Base-by-base conservation (phyloP, 2,113 vertebrate genomes). In the Apistogramma diplotaenia region DNA sequence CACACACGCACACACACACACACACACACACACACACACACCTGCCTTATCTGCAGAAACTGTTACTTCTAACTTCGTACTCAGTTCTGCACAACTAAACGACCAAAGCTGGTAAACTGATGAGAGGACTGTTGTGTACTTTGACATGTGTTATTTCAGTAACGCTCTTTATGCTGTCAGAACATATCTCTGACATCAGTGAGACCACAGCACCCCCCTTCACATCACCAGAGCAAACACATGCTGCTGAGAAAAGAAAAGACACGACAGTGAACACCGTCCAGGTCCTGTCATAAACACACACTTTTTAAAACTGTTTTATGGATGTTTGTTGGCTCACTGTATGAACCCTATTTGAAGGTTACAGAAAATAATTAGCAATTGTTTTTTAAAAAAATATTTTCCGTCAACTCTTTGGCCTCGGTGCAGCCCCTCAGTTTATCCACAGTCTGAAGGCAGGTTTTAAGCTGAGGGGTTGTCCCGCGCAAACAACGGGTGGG, bases 81-180 rank as follows among this genome's bases (percentile, higher is more conserved):
- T 25, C 0, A 27, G 4, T 29, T 19, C 62, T 49, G 27, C 23
- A 49, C 40, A 49, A 70, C 43, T 13, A n/a, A 49, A 43, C 62
- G 19, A 4, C 40, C 23, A 1, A 49, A 29, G 25, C 43, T 51
- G 65, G 65, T 13, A n/a, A 70, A 51, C 16, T 18, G 18, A 70
- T 51, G n/a, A 55, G 13, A 0, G 65, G 65, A 51, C 43, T 49
- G 65, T 13, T 70, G 43, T 51, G 25, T 51, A 51, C 43, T 70
- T 70, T 70, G 65, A 29, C 43, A 13, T 51, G 43, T 13, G 65
- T n/a, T n/a, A 51, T 31, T 70, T 70, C 43, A 51, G 65, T 31
- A 49, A 46, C 25, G 9, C 43, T 70, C 19, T 27, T 70, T 51
- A n/a, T 0, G 3, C 18, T 70, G 65, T 70, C 43, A 70, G 27